phyloP scores from a whole-genome alignment of 2,797 vertebrate genomes.

The Poecilia wingei region DNA sequence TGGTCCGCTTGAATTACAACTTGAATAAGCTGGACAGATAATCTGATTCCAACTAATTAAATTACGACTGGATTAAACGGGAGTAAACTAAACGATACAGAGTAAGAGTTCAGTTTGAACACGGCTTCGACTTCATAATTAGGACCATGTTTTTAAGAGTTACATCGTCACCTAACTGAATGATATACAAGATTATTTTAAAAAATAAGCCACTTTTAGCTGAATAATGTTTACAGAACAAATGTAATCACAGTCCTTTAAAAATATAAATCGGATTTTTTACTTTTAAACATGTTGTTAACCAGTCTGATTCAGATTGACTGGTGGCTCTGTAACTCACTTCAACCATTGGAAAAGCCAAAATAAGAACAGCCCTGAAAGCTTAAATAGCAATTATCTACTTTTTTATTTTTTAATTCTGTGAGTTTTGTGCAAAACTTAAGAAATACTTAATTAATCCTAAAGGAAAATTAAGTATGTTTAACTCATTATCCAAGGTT shows the following conservation, averaged over 20 bases:
- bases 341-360: neutral
- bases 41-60: neutral
- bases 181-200: neutral
- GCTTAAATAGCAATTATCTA: neutral
- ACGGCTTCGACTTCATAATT: neutral
- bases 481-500: too few species aligned
- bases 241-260: neutral
- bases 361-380: neutral
- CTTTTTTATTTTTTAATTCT: neutral
- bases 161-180: neutral
- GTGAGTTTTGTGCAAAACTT: neutral
- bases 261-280: neutral
- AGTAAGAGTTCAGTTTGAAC: neutral
- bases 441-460: too few species aligned
- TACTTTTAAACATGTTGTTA: neutral
- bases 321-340: neutral
- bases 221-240: neutral
- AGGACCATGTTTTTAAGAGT: neutral
- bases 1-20: too few species aligned
- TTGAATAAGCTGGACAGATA: neutral
- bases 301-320: neutral
- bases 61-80: neutral
- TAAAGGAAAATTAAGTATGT: too few species aligned
- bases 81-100: neutral
- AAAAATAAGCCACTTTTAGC: neutral